Evolutionary conservation across 2,113 vertebrate species (phyloP), one percentile per base, ranked within the genome.

Genomic region (Tetrax tetrax): DNA sequence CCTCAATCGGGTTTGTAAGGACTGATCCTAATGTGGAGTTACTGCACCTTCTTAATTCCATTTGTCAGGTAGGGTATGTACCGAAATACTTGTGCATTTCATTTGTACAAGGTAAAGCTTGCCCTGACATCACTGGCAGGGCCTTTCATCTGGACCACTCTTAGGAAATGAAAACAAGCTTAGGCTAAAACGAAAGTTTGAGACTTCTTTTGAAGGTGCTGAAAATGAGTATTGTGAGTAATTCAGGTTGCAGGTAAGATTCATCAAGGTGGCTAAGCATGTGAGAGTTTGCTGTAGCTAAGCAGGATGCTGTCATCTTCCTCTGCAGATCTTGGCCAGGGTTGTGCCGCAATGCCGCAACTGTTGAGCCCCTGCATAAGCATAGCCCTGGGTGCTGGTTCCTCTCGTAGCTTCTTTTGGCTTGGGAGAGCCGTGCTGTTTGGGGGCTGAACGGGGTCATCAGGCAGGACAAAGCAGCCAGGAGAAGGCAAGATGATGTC

Each of bases 81-180:
- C 35, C 2, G 7, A 37, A 75, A 43, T 21, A 29, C 1, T 27
- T 24, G 45, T 21, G 14, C 1, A 1, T 12, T 21, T 65, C 10
- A 4, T 19, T 5, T 0, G 0, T 12, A 1, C 23, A 14, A n/a
- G 38, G 48, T 27, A 17, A 64, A 81, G 13, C n/a, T 41, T 63
- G 18, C 37, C 37, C 38, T 57, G 11, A 9, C 2, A 1, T 38
- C 1, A 0, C 0, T 53, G 45, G 37, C n/a, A n/a, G n/a, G n/a
- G n/a, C 21, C 9, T 6, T 76, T 89, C 7, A 3, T 33, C 37
- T 66, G 43, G 28, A 38, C 61, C 1, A 4, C 17, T 72, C 33
- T 54, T 64, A 12, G 1, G 19, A 47, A 51, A 35, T 33, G 19
- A 47, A 41, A 76, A 20, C 10, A 21, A 64, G 37, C 24, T 54